phyloP scores from a whole-genome alignment of 2,113 vertebrate genomes.

The Ptilorrhoa leucosticta region DNA sequence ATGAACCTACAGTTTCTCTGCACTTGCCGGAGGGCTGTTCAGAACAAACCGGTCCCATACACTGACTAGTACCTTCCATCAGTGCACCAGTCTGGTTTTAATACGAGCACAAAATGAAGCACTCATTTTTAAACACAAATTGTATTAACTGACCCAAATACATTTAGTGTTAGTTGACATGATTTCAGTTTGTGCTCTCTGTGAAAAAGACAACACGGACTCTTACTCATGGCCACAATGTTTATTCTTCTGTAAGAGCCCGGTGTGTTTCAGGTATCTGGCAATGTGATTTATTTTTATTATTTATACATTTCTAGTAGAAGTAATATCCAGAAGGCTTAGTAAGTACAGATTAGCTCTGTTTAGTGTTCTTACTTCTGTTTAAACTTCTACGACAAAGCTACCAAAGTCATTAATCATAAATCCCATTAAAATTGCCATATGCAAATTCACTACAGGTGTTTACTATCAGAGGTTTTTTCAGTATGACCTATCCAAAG shows the following conservation, averaged over 20 bases:
- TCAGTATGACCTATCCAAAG: background rate
- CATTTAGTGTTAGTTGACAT: background rate
- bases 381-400: conserved; percentile 16
- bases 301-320: background rate
- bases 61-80: background rate
- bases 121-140: background rate
- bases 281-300: background rate
- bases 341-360: background rate
- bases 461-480: conserved; percentile 6
- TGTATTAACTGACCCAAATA: background rate
- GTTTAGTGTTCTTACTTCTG: background rate
- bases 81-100: background rate
- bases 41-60: background rate
- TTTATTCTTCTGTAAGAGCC: background rate
- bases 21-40: background rate
- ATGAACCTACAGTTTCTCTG: background rate
- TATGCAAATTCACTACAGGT: conserved; percentile 17
- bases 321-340: background rate
- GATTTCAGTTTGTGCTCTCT: background rate
- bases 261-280: background rate
- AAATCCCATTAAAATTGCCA: conserved; percentile 3
- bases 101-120: background rate
- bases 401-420: background rate
- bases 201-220: background rate
- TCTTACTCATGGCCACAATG: background rate